Conservation (phyloP, 2,113 vertebrate genomes). For the Leptocoma aspasia region DNA sequence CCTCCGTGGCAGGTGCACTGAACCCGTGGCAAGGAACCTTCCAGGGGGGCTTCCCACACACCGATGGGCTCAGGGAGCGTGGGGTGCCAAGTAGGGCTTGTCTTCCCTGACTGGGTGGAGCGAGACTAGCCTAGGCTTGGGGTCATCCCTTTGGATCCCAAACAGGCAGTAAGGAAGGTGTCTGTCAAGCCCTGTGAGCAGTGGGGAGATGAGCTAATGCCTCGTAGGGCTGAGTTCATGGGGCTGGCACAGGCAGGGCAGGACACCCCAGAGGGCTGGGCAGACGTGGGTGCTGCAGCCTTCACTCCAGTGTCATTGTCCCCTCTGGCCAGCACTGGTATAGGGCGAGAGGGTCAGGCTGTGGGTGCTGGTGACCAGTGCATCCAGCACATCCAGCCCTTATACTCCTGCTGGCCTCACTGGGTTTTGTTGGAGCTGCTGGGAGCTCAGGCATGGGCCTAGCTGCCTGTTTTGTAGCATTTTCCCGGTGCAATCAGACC, state of each 20-base stretch:
- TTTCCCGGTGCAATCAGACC: background rate
- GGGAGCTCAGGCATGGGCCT: background rate
- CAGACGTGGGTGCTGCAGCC: background rate
- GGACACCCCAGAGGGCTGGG: background rate
- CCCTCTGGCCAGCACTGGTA: background rate
- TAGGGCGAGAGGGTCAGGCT: background rate
- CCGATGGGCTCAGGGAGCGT: rapidly evolving
- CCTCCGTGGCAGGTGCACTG: rapidly evolving
- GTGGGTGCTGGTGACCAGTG: background rate
- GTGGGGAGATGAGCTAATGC: background rate
- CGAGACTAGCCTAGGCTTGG: background rate
- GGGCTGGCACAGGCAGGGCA: background rate
- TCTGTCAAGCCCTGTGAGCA: background rate
- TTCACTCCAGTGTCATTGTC: rapidly evolving
- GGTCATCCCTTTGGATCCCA: background rate
- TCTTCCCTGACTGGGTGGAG: background rate
- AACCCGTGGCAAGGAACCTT: background rate
- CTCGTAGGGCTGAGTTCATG: background rate
- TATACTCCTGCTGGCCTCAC: background rate
- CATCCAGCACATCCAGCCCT: rapidly evolving
- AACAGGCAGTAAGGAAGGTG: background rate
- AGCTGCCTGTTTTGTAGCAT: background rate
- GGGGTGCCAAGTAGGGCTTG: background rate
- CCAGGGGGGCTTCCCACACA: background rate
- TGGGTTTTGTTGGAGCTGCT: background rate